Percentiles rank a stretch among this genome's conserved stretches.
phyloP scores from a whole-genome alignment of 2,797 vertebrate genomes.

The Morelia viridis region DNA sequence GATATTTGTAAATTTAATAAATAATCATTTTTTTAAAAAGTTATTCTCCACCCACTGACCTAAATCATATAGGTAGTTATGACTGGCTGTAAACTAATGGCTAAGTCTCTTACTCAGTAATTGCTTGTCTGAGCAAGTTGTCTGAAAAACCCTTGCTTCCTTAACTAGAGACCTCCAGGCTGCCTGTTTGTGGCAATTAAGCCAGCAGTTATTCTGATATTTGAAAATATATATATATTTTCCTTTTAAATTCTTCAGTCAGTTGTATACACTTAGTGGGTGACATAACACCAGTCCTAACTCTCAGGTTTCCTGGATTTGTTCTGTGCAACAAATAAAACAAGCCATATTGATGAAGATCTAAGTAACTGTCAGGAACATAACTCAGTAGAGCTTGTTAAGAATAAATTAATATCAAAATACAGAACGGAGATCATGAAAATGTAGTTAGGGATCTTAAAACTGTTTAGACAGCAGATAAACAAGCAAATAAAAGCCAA shows the following conservation, averaged over 20 bases:
- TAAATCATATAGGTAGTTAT: neutral
- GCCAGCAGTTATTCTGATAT: neutral
- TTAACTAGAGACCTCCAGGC: neutral
- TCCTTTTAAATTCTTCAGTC: neutral
- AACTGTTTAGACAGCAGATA: slow-evolving; percentile 15
- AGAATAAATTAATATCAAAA: slow-evolving; percentile 6
- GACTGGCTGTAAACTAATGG: neutral
- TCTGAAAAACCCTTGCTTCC: neutral
- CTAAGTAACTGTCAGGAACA: neutral
- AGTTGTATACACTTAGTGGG: neutral
- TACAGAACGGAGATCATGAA: slow-evolving; percentile 6
- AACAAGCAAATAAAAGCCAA: neutral
- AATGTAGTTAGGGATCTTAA: neutral
- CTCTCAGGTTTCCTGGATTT: neutral
- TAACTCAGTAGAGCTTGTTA: neutral
- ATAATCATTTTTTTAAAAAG: neutral
- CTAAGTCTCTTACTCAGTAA: neutral
- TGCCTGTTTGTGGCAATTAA: neutral
- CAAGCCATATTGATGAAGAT: neutral
- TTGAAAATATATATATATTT: neutral
- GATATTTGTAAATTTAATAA: neutral
- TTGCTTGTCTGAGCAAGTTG: neutral
- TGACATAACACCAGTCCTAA: neutral
- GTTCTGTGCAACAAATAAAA: neutral
- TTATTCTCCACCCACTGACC: neutral